Percentiles rank a stretch among this genome's conserved stretches.
Conservation (phyloP, 2,113 vertebrate species). For the Catharus fuscescens region DNA sequence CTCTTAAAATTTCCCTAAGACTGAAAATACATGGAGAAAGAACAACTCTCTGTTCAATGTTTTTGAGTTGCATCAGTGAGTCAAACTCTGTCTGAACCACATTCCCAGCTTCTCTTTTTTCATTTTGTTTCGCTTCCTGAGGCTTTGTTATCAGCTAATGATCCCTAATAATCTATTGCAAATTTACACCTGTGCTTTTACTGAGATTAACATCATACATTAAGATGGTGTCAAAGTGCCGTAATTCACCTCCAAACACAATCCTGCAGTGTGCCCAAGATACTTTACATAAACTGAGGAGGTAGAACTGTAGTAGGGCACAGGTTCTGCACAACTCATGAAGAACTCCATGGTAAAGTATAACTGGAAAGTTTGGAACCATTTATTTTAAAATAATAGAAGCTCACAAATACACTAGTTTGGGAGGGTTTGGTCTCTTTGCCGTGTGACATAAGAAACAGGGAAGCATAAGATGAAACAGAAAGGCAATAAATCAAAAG, state of each 20-base stretch:
- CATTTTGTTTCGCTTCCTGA: not conserved
- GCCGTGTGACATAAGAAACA: not conserved
- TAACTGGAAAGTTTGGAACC: not conserved
- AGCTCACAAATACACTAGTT: not conserved
- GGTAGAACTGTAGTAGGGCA: not conserved
- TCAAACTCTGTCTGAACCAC: not conserved
- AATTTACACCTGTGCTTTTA: not conserved
- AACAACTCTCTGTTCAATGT: not conserved
- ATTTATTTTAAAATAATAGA: not conserved
- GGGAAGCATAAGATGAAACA: not conserved
- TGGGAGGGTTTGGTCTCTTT: not conserved
- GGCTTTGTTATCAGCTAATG: not conserved
- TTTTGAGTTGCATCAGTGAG: not conserved
- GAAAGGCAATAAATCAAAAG: not conserved
- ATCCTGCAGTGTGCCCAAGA: not conserved
- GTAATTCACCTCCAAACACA: not conserved
- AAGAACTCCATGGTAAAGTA: not conserved
- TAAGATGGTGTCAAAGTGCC: not conserved
- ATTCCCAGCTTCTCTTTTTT: not conserved
- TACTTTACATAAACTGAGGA: not conserved
- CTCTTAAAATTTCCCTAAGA: not conserved
- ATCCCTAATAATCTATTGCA: not conserved
- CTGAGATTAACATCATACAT: not conserved
- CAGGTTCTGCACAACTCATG: not conserved
- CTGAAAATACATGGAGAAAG: not conserved